Evolutionary conservation across 2,797 vertebrate genomes (phyloP), one percentile per base, ranked within the genome.

Genomic region (Sebastes trivittatus): DNA sequence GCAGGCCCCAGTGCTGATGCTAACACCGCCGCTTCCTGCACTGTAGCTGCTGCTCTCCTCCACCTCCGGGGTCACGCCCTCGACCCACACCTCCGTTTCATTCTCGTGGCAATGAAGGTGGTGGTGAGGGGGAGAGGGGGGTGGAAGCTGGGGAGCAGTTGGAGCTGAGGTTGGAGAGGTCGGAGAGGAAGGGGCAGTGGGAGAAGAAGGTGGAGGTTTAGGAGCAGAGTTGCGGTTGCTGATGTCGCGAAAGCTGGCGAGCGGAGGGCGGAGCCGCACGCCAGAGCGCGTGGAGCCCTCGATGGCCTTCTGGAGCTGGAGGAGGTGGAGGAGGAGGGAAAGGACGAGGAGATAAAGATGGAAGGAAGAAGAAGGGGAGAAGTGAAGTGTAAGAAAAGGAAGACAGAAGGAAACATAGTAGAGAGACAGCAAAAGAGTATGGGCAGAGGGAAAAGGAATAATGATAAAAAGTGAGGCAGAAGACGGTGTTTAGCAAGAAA

Each of bases 221-320:
- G 93, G 85, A 1, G 95, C 90, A 0, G 93, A 90, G 54, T 93
- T 92, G 27, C 95, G 95, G 25, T 84, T 95, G 62, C 34, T 89
- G 77, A 95, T 92, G n/a, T 95, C 96, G 0, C 97, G 96, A 71
- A 99, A 97, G 77, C 97, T 99, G 90, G 98, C 98, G 1, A 99
- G 95, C 1, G 97, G 98, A 0, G 98, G 98, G 2, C 96, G 97
- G 49, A 98, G 96, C 1, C 95, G 95, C 13, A 98, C 97, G 0
- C 97, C 98, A 0, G 97, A 97, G 81, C 96, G 93, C 0, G 97
- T 98, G 82, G 98, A 98, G 67, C 97, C 97, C 64, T 99, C 97
- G 3, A 98, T 98, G 75, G 97, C 97, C 86, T 98, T 99, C 92
- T 98, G 98, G 65, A 99, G 96, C 97, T 98, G 80, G 2, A n/a